Percentiles rank a stretch among this genome's conserved stretches.
phyloP scores from a whole-genome alignment of 35 echinoderm and acorn worm genomes.

The Stichopus chloronotus region DNA sequence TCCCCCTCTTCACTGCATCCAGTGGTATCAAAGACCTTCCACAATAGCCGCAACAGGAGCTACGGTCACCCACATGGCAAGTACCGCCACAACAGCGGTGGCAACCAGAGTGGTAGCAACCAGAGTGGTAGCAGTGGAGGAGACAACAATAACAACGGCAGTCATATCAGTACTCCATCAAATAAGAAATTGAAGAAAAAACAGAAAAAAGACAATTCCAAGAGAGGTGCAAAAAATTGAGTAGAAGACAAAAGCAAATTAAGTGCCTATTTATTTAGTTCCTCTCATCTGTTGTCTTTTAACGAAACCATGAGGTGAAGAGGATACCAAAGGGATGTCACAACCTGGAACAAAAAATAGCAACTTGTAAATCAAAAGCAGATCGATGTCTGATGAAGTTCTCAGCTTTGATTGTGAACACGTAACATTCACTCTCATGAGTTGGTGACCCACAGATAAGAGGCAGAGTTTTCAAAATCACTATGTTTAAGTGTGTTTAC shows the following conservation, averaged over 20 bases:
- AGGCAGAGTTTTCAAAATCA: no score
- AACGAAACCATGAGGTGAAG: no score
- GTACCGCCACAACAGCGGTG: constrained; percentile 19
- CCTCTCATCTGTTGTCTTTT: no score
- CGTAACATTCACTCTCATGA: no score
- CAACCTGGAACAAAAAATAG: no score
- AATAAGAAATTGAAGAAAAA: constrained; percentile 68
- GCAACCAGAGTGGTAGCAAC: constrained; percentile 18
- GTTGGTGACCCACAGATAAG: no score
- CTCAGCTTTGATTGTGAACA: no score
- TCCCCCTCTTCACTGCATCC: constrained; percentile 9
- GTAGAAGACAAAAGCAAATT: background rate
- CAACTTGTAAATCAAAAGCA: no score
- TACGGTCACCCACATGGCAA: constrained; percentile 28
- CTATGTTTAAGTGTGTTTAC: no score
- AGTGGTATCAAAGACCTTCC: constrained; percentile 32
- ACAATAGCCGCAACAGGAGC: background rate
- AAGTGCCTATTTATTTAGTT: background rate
- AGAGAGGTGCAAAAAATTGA: constrained; percentile 51
- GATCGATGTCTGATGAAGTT: no score
- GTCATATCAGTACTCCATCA: background rate
- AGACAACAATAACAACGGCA: constrained; percentile 60
- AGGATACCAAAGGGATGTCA: no score
- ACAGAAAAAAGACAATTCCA: constrained; percentile 60
- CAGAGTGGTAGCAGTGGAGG: constrained; percentile 57